Base-by-base conservation (phyloP, 2,113 vertebrate genomes). In the Sprattus sprattus region DNA sequence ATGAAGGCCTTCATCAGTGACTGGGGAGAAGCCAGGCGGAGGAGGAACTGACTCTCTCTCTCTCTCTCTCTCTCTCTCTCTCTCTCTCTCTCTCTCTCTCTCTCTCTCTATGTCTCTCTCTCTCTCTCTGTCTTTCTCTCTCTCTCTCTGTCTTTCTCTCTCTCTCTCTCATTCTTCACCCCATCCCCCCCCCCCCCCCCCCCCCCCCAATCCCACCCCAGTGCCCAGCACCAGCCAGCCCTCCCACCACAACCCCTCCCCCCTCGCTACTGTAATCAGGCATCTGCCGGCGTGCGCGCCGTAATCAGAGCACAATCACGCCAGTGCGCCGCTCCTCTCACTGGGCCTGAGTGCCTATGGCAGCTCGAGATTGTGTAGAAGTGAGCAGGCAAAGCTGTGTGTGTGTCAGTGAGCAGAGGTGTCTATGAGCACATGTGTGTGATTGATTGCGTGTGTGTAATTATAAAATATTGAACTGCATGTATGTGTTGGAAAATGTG, bases 221-320 rank as follows among this genome's bases (percentile, higher is more conserved):
- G 3, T 16, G 8, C 16, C 52, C 52, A 54, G 3, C 52, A 3
- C 10, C 16, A 11, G 13, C 52, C 52, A 3, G 16, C 15, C 13
- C 52, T 54, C 13, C 52, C 47, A 49, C 10, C 47, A 49, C 39
- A 39, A 39, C 91, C 91, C 92, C 91, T 92, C 90, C 90, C 89
- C 89, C 90, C 88, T 92, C 92, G 92, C 93, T 92, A 89, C 91
- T 15, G 57, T 64, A 93, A 93, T 92, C 90, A 89, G 90, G 87
- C 90, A 86, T 93, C 93, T 81, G 45, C 45, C 52, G 75, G 64
- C 60, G 81, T 81, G 75, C 47, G 78, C 81, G 47, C 57, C 83
- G 86, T 86, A 86, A 86, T 86, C 86, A 86, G 86, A 75, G 86
- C 80, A 83, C 86, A 86, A 86, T 86, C 83, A 64, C 57, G 22